A percentile compares a stretch with the other conserved stretches of the same genome.
phyloP scores from a whole-genome alignment of 2,113 vertebrate species.

The Leucosticte australis region DNA sequence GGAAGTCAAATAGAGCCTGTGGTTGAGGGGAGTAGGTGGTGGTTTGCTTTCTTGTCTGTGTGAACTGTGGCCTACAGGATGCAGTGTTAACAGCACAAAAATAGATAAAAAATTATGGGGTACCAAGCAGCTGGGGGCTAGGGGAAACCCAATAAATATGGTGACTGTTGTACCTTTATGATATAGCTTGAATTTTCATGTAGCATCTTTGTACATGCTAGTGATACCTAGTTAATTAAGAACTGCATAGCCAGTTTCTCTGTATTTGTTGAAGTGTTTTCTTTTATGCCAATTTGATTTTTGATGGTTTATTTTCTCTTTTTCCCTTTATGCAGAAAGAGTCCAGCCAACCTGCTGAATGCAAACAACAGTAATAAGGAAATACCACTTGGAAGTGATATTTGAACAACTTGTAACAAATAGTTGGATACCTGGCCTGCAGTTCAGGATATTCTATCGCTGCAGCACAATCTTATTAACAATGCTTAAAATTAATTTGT shows the following conservation, averaged over 20 bases:
- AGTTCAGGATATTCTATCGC: conserved; percentile 70
- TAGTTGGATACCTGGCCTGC: conserved; percentile 77
- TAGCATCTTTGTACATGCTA: not conserved
- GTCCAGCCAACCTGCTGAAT: conserved; percentile 91
- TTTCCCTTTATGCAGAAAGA: conserved; percentile 81
- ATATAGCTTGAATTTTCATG: not conserved
- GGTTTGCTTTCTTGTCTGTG: not conserved
- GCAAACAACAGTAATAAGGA: conserved; percentile 94
- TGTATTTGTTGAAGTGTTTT: not conserved
- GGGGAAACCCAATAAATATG: not conserved
- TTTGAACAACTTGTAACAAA: conserved; percentile 71
- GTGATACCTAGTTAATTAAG: not conserved
- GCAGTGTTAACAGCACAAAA: not conserved
- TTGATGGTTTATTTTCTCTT: not conserved
- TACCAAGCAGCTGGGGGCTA: not conserved
- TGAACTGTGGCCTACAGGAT: not conserved
- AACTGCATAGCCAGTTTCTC: not conserved
- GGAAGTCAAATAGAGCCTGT: not conserved
- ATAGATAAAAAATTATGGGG: not conserved
- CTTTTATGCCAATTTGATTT: not conserved
- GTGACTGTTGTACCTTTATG: not conserved
- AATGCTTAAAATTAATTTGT: conserved; percentile 72
- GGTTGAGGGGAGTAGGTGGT: not conserved
- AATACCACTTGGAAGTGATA: conserved; percentile 73
- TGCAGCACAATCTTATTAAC: conserved; percentile 73